phyloP scores from a whole-genome alignment of 2,113 vertebrate species.

The Pycnonotus jocosus region DNA sequence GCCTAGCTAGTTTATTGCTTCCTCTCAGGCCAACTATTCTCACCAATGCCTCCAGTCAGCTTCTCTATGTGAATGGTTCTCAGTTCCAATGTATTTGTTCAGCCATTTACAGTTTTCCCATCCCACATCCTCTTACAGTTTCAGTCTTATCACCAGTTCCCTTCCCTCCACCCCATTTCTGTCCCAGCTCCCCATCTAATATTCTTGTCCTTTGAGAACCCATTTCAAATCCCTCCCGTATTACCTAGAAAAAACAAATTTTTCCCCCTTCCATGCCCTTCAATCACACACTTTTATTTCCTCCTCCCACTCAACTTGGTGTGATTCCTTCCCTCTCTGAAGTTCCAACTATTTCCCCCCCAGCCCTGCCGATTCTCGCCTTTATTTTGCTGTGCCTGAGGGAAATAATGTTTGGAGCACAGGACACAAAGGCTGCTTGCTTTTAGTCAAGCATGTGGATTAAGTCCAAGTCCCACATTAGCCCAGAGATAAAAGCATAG shows the following conservation, averaged over 20 bases:
- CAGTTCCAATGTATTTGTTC: neutral
- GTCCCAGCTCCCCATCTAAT: neutral
- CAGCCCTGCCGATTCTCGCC: neutral
- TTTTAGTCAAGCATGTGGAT: neutral
- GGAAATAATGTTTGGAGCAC: neutral
- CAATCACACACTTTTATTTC: neutral
- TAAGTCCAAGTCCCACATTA: neutral
- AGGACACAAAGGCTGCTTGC: neutral
- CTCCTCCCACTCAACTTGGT: neutral
- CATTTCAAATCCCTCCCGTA: neutral
- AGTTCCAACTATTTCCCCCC: neutral
- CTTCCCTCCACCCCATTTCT: neutral
- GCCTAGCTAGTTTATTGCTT: neutral
- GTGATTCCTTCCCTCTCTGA: neutral
- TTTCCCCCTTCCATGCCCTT: neutral
- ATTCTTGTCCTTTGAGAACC: neutral
- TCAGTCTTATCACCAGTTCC: neutral
- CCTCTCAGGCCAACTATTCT: neutral
- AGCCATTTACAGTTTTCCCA: neutral
- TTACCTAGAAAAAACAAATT: neutral
- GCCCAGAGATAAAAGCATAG: neutral
- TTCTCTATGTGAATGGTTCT: neutral
- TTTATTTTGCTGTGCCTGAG: neutral
- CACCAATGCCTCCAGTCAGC: neutral
- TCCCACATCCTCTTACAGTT: slow-evolving; percentile 4